phyloP scores from a whole-genome alignment of 2,888 invertebrate species.

The Cheilosia scutellata region DNA sequence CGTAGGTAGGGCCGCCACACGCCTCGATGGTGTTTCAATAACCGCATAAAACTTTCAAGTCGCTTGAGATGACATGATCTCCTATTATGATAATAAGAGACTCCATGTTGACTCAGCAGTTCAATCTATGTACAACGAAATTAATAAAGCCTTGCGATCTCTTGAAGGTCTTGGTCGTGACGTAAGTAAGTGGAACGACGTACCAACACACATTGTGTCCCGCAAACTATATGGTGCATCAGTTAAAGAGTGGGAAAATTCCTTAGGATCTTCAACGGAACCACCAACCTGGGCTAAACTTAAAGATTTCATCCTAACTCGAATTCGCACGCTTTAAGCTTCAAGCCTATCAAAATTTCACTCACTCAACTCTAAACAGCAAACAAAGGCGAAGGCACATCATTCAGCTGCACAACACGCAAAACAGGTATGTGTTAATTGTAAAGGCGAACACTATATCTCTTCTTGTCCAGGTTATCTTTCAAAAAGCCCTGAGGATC shows the following conservation, averaged over 20 bases:
- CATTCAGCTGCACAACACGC: not conserved
- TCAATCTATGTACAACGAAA: slow-evolving; percentile 18
- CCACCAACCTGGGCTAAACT: not conserved
- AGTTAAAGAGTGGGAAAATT: slow-evolving; percentile 21
- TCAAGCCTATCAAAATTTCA: not conserved
- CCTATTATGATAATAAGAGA: too few species aligned
- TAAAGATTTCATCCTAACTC: slow-evolving; percentile 13
- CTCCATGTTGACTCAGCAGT: too few species aligned
- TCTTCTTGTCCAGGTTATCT: slow-evolving; percentile 41
- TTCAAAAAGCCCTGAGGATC: slow-evolving; percentile 1
- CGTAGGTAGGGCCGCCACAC: slow-evolving; percentile 5
- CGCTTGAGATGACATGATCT: not conserved
- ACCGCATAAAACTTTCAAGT: slow-evolving; percentile 20
- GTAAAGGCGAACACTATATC: slow-evolving; percentile 42
- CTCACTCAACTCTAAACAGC: slow-evolving; percentile 4
- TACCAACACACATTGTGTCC: too few species aligned
- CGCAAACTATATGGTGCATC: slow-evolving; percentile 5
- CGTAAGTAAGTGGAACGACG: slow-evolving; percentile 15
- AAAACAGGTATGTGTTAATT: slow-evolving; percentile 16
- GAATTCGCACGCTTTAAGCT: slow-evolving; percentile 33
- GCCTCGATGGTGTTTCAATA: not conserved
- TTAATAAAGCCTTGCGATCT: slow-evolving; percentile 13
- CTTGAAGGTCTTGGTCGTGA: slow-evolving; percentile 24
- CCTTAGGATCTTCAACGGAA: slow-evolving; percentile 24
- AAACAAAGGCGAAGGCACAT: slow-evolving; percentile 13